Conservation (phyloP, 2,797 vertebrate species). For the Mormyrops boulengeri region DNA sequence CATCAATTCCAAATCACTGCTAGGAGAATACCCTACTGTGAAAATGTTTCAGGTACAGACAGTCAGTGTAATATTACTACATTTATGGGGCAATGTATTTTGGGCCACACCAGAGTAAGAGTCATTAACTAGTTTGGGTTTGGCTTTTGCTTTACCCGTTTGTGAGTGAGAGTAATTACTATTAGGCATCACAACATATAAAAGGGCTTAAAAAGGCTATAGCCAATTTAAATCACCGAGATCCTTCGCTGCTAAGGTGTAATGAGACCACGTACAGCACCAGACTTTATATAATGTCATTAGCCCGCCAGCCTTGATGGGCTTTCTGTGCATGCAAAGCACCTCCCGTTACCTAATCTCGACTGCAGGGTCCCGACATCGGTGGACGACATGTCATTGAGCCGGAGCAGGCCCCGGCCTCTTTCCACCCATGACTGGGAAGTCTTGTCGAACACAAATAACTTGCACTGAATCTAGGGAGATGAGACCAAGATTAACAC, state of each 20-base stretch:
- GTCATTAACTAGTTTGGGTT: background rate
- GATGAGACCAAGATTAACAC: background rate
- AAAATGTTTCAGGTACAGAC: background rate
- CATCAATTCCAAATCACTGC: background rate
- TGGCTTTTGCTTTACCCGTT: background rate
- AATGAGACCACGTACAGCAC: background rate
- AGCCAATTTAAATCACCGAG: background rate
- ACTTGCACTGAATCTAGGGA: slow-evolving; percentile 74
- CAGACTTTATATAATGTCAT: background rate
- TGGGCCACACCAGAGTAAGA: background rate
- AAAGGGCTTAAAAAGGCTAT: background rate
- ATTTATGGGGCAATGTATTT: background rate
- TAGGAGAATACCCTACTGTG: background rate
- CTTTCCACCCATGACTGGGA: slow-evolving; percentile 80
- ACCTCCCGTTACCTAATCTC: slow-evolving; percentile 59
- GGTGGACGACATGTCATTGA: slow-evolving; percentile 77
- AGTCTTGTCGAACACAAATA: slow-evolving; percentile 77
- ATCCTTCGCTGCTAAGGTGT: background rate
- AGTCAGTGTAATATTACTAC: background rate
- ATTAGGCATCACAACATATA: background rate
- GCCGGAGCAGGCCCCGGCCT: slow-evolving; percentile 73
- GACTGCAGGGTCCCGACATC: slow-evolving; percentile 74
- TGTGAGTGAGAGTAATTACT: background rate
- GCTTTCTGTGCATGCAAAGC: slow-evolving; percentile 36
- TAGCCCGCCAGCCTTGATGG: background rate